These are phyloP conservation scores for Diuraphis noxia DNA, from an alignment of 1,140 invertebrate species.

Conservation along the genomic window DNA sequence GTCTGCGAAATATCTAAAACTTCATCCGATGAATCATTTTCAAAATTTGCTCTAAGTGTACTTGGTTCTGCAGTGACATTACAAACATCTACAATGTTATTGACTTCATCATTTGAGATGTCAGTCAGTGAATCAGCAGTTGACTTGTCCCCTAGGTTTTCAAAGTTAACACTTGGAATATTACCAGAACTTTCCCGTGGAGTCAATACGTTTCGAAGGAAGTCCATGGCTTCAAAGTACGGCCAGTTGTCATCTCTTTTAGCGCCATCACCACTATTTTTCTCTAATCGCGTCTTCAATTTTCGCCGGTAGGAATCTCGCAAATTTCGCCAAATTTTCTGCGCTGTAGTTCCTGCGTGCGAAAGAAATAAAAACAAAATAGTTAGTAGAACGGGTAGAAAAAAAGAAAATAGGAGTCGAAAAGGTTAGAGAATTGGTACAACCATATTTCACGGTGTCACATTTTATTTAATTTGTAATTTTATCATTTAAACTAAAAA, in stretches of 20 bases:
- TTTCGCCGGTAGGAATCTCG: neutral
- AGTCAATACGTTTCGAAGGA: neutral
- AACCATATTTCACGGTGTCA: no score
- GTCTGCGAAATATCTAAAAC: neutral
- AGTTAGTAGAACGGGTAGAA: no score
- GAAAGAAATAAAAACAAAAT: neutral
- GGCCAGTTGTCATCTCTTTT: neutral
- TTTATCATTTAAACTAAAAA: no score
- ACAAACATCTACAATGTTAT: neutral
- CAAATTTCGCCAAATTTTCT: neutral
- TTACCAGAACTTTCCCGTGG: neutral
- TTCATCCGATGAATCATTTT: neutral
- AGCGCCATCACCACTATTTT: neutral
- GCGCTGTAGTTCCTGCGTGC: neutral
- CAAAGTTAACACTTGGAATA: neutral
- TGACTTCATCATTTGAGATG: neutral
- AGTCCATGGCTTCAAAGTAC: neutral
- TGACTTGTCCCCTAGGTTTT: neutral
- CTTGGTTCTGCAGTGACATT: neutral
- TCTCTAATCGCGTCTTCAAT: neutral
- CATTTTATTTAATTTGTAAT: no score
- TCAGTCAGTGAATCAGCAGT: neutral
- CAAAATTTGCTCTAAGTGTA: neutral
- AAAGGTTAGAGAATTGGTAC: no score
- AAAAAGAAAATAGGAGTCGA: no score